Evolutionary conservation across 2,113 vertebrate genomes (phyloP), one percentile per base, ranked within the genome.

Genomic region (Pimephales promelas): DNA sequence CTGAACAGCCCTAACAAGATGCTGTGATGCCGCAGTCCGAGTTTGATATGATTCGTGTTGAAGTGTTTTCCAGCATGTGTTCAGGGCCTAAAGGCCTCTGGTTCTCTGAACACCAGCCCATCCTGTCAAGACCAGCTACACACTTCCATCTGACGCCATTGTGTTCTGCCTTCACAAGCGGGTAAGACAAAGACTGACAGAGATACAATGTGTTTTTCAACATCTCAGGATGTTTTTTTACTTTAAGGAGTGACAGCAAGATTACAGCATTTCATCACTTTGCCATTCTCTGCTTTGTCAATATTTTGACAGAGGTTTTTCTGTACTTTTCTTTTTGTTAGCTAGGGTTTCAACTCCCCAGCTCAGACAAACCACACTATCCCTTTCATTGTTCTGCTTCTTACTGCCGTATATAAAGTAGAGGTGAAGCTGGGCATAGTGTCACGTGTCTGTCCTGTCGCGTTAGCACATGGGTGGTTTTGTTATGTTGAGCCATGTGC

Each of bases 71-170:
- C 22, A 76, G 61, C 43, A 40, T 75, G 40, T 70, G 43, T 26
- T 68, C 34, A 8, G 34, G 61, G 70, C 56, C 75, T 70, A 18
- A 66, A 78, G 26, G 74, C 66, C 71, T 83, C 24, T 43, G 62
- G 28, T 54, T 81, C 70, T 84, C 89, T 66, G 82, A 66, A 87
- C 78, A 83, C 87, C 85, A 34, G 34, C 78, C 77, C 66, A 31
- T 79, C 64, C 84, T 75, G 52, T 40, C 77, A 76, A 82, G 82
- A 13, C 54, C 76, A 87, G 62, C 56, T 64, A 3, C 57, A 14
- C 24, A 64, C 34, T 74, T 20, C 28, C 34, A 73, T 83, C 81
- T 79, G 26, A 74, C 68, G 52, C 74, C 40, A 79, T 49, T 84
- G 79, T 64, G 34, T 59, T 70, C 49, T 10, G 45, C 61, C 81